phyloP scores from a whole-genome alignment of 2,797 vertebrate genomes.

The Sparidentex hasta region DNA sequence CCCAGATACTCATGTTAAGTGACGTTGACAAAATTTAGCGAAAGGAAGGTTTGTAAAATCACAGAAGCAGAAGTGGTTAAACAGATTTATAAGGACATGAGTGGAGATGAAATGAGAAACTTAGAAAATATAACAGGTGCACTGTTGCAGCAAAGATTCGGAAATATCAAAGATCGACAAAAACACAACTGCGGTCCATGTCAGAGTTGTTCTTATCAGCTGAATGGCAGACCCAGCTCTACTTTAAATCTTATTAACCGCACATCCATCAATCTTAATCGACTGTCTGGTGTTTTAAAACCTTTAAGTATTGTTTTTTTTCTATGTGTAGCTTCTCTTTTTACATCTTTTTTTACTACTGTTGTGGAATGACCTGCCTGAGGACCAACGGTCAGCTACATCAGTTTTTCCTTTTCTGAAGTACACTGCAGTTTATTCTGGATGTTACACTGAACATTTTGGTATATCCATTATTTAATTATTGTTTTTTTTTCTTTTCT shows the following conservation, averaged over 20 bases:
- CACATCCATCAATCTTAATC: not conserved
- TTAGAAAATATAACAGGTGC: no score
- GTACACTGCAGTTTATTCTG: no score
- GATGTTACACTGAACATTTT: no score
- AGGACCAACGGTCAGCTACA: no score
- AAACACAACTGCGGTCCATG: not conserved
- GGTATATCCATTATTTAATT: no score
- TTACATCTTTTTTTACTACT: no score
- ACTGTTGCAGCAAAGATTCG: no score
- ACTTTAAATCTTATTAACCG: slow-evolving; percentile 14
- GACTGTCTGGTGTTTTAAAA: not conserved
- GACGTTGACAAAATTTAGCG: not conserved
- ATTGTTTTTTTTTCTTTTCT: no score
- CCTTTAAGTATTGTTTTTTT: not conserved
- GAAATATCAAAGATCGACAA: no score
- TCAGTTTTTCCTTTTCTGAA: no score
- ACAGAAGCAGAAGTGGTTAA: slow-evolving; percentile 8
- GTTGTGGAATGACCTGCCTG: no score
- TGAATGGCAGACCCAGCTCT: slow-evolving; percentile 1
- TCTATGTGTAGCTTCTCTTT: not conserved
- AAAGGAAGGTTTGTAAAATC: not conserved
- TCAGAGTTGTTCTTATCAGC: slow-evolving; percentile 20
- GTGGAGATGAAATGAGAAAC: slow-evolving; percentile 16
- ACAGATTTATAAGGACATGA: not conserved
- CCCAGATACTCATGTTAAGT: not conserved